phyloP scores from a whole-genome alignment of 2,113 vertebrate species.

The Alaudala cheleensis region DNA sequence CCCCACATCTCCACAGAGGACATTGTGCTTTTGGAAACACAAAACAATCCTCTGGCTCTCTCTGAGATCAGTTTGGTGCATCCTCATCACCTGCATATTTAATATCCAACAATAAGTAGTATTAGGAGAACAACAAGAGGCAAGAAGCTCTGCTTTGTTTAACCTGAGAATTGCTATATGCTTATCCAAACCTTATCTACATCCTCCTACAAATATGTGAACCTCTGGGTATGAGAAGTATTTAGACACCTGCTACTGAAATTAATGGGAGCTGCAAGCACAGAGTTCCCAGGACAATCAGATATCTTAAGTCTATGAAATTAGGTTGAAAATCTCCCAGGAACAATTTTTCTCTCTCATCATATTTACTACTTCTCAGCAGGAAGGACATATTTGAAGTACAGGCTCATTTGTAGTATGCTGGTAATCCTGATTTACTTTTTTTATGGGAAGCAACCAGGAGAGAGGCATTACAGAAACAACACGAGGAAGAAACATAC shows the following conservation, averaged over 20 bases:
- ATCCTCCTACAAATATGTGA: conserved; percentile 46
- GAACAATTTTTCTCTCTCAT: conserved; percentile 54
- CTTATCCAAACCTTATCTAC: conserved; percentile 57
- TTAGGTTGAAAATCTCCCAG: conserved; percentile 43
- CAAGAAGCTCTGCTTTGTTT: conserved; percentile 42
- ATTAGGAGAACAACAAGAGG: neutral
- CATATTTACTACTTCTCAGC: conserved; percentile 50
- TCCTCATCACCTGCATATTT: neutral
- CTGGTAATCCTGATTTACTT: neutral
- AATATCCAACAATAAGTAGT: neutral
- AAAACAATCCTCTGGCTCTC: neutral
- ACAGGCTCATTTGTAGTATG: neutral
- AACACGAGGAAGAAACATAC: neutral
- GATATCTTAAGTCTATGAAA: conserved; percentile 42
- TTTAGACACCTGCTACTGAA: conserved; percentile 63
- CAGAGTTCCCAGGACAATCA: conserved; percentile 33
- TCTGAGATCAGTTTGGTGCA: neutral
- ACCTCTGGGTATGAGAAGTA: conserved; percentile 47
- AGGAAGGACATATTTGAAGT: conserved; percentile 29
- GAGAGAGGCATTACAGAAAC: neutral
- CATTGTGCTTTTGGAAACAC: neutral
- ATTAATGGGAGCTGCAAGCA: conserved; percentile 39
- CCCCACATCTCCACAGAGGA: neutral
- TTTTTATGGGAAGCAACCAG: neutral
- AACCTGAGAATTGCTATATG: conserved; percentile 45